Base-by-base conservation (phyloP, 2,888 invertebrate species). In the Hypena proboscidalis region DNA sequence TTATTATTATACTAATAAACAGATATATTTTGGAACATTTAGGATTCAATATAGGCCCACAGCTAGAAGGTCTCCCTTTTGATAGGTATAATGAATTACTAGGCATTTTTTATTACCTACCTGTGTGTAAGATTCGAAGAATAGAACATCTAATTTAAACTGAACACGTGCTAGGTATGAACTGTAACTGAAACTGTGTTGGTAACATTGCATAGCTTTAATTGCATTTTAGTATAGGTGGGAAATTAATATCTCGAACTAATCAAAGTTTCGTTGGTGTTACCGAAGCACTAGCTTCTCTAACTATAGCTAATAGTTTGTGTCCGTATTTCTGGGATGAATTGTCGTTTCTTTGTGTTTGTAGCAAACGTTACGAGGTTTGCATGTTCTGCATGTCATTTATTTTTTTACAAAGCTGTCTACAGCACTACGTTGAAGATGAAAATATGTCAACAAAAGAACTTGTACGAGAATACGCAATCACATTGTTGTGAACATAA, bases 181-280 rank as follows among this genome's bases (percentile, higher is more conserved):
- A 9, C 4, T n/a, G n/a, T n/a, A n/a, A 32, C 8, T 2, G 1
- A 11, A 8, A 11, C 9, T 32, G 21, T 21, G 21, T 20, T 21
- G 7, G 13, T 32, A 32, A 21, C 32, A 21, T 32, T 32, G 32
- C 57, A 55, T 44, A 57, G 56, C 54, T 69, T 62, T 74, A 71
- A 78, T 77, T 77, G 74, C 72, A 76, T 78, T 76, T 60, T 66
- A 79, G 72, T 74, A 73, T 68, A 69, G 70, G 71, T 66, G 67
- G 72, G 69, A 77, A 79, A 80, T 82, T 77, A 80, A 82, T 81
- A 80, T 75, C 77, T 68, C 67, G 67, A 80, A 83, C 80, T 82
- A 83, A 83, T 80, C 81, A 80, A 83, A 83, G 80, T 83, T 57
- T 80, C 70, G 74, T 74, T 68, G 59, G 72, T 70, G 73, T 76